Base-by-base conservation (phyloP, 2,797 vertebrate genomes). In the Craterocephalus amniculus region DNA sequence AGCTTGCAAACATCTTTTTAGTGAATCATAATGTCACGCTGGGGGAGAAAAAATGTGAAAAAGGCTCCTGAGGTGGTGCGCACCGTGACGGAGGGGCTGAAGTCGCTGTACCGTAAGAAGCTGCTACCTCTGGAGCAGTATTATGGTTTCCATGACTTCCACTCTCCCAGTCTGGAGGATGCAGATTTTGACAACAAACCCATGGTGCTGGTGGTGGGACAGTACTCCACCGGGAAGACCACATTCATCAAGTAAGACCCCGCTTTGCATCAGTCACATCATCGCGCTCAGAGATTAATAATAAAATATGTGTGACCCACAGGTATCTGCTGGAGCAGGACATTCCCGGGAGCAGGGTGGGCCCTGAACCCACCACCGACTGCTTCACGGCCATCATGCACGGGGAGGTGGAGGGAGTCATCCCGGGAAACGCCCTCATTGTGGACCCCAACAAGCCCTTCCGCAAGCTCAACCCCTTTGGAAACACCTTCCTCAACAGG, bases 331-430 rank as follows among this genome's bases (percentile, higher is more conserved):
- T 98, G 89, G 97, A 98, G 88, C 96, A 98, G 86, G 97, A 98
- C 34, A 94, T 98, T 40, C 97, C 97, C 0, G 97, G 97, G 34
- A 96, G 96, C 73, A 94, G 97, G 1, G 91, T 98, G 26, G 97
- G 97, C 3, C 96, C 97, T 0, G 97, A 98, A 65, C 97, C 97
- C 78, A 98, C 97, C 82, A 98, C 96, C 0, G 97, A 98, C 79
- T 96, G 95, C 79, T 98, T 98, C 45, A 97, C 97, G 1, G 97
- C 97, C 1, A 95, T 98, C 86, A 98, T 98, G 97, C 96, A 97
- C 0, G 96, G 96, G 0, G 96, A 97, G 0, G 92, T 95, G 0
- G 97, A 97, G 70, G 94, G 95, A 10, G 90, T 95, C 3, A 95
- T 94, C 70, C 97, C 97, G 0, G 97, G 97, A 31, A 98, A 98